These are phyloP conservation scores for Venustaconcha ellipsiformis DNA, from an alignment of 1,140 invertebrate genomes.

Conservation along the genomic window DNA sequence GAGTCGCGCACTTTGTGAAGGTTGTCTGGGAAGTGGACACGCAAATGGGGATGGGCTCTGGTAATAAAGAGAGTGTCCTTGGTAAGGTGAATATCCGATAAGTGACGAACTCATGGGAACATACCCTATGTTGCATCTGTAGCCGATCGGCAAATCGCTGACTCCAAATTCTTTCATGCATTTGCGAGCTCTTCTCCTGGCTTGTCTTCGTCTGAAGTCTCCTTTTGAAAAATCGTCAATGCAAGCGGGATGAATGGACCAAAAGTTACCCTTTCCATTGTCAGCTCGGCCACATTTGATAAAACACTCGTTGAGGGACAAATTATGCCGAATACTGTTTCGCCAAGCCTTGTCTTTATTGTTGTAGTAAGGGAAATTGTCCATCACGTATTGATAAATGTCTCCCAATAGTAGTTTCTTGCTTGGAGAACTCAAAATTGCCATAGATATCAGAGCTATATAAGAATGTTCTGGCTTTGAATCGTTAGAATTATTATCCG, in stretches of 20 bases:
- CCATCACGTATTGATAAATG: constrained; percentile 70
- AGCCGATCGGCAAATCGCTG: not conserved
- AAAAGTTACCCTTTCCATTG: constrained; percentile 94
- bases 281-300: constrained; percentile 87
- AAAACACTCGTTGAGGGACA: constrained; percentile 98
- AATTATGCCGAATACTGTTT: constrained; percentile 77
- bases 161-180: constrained; percentile 26
- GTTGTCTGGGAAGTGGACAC: no score
- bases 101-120: constrained; percentile 47
- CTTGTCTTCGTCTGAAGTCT: constrained; percentile 93
- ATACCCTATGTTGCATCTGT: constrained; percentile 37
- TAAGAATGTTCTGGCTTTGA: constrained; percentile 75
- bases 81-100: constrained; percentile 42
- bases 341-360: constrained; percentile 79
- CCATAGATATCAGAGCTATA: constrained; percentile 78
- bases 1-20: no score
- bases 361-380: constrained; percentile 73
- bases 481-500: no score
- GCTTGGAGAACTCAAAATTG: constrained; percentile 76
- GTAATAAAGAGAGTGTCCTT: no score
- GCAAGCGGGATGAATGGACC: constrained; percentile 97
- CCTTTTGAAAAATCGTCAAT: constrained; percentile 94
- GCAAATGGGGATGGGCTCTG: no score
- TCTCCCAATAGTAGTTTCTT: constrained; percentile 69
- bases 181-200: constrained; percentile 76